phyloP scores from a whole-genome alignment of 2,888 invertebrate species.

The Noctua comes region DNA sequence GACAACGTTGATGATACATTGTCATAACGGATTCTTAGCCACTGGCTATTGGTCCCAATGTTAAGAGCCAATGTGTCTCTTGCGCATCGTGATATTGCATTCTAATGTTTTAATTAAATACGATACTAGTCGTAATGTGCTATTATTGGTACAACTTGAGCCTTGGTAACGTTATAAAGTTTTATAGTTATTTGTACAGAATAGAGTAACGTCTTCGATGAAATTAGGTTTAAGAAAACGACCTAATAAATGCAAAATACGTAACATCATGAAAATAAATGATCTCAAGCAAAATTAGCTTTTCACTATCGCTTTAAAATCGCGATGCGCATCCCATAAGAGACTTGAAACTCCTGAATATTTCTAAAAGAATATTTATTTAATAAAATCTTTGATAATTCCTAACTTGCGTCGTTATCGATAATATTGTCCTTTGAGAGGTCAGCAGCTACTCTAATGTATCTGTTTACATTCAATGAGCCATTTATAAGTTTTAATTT shows the following conservation, averaged over 20 bases:
- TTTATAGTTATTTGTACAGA: conserved; percentile 56
- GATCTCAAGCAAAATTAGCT: conserved; percentile 50
- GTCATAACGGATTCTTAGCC: conserved; percentile 10
- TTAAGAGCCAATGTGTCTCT: conserved; percentile 39
- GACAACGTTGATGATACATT: conserved; percentile 12
- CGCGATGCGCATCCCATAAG: conserved; percentile 54
- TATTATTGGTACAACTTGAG: conserved; percentile 49
- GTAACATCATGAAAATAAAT: conserved; percentile 50
- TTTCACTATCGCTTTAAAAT: conserved; percentile 48
- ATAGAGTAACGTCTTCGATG: conserved; percentile 47
- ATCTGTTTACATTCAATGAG: conserved; percentile 54
- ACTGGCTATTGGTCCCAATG: conserved; percentile 45
- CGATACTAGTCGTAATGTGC: conserved; percentile 54
- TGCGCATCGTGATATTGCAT: conserved; percentile 62
- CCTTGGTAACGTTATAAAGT: conserved; percentile 44
- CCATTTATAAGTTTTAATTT: conserved; percentile 65
- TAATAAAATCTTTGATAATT: conserved; percentile 29
- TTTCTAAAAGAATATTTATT: conserved; percentile 41
- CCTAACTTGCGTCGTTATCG: conserved; percentile 37
- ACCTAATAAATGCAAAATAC: conserved; percentile 43
- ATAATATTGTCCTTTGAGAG: conserved; percentile 28
- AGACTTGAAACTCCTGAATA: conserved; percentile 29
- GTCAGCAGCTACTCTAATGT: conserved; percentile 58
- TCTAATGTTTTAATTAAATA: conserved; percentile 53
- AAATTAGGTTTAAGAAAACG: conserved; percentile 43